Base-by-base conservation (phyloP, 2,888 invertebrate species). In the Nephrotoma appendiculata region DNA sequence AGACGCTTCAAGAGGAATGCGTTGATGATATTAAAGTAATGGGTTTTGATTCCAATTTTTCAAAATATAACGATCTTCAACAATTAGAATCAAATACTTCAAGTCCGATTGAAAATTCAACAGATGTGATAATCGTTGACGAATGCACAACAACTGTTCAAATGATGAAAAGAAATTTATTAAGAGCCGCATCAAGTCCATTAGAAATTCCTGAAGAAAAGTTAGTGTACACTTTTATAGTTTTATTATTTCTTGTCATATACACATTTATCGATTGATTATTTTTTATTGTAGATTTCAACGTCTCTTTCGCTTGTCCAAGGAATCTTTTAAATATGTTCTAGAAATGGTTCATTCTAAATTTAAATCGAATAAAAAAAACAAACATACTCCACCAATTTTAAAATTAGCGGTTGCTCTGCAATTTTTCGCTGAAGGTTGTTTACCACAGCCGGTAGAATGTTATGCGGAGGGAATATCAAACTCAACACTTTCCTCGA, bases 1-100 rank as follows among this genome's bases (percentile, higher is more conserved):
- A 92, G 86, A 90, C 90, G 12, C 87, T 91, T 42, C 92, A 92
- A 87, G 92, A 92, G 52, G 91, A 91, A 88, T 91, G 91, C 42
- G 88, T 90, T 42, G 89, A 89, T 11, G 91, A 91, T 88, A 91
- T 92, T 91, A 89, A 90, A 5, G 89, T 90, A n/a, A 89, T 91
- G 87, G 42, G 42, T 0, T 41, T 41, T 15, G n/a, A 84, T n/a
- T 7, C 84, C 1, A n/a, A 42, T 48, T 31, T 12, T 19, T 91
- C 90, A 87, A 91, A 91, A 31, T 31, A 31, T 31, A 31, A 31
- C 31, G 31, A 31, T 2, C 31, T 31, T 31, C 31, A 31, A 31
- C 31, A 31, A 31, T 31, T 31, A 31, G 31, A 31, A 31, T 31
- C 31, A 31, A 31, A 31, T 31, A 31, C 31, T 31, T 31, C 31